These are phyloP conservation scores for Clostera curtula DNA, from an alignment of 2,888 invertebrate genomes.

Conservation along the genomic window DNA sequence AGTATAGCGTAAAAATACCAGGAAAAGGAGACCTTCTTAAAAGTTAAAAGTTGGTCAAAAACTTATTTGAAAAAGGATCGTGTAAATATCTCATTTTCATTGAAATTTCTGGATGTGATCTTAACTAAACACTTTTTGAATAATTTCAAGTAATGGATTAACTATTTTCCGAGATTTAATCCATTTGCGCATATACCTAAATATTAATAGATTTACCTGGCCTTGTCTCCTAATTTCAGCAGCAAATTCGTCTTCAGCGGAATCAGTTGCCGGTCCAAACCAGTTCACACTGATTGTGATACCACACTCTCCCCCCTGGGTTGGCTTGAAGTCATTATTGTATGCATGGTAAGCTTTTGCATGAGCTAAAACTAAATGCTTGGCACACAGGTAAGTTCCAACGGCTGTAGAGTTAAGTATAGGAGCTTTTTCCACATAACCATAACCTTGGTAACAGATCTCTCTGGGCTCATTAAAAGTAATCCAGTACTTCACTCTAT, in stretches of 20 bases:
- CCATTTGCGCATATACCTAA: not conserved
- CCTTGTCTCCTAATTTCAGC: not conserved
- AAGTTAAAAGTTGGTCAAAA: too few relatives aligned
- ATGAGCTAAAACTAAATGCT: not conserved
- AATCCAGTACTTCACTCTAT: conserved; percentile 69
- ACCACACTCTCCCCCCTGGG: not conserved
- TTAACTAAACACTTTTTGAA: too few relatives aligned
- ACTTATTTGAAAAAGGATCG: too few relatives aligned
- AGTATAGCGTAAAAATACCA: too few relatives aligned
- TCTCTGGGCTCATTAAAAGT: conserved; percentile 74
- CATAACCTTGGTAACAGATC: conserved; percentile 55
- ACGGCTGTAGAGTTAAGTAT: conserved; percentile 41
- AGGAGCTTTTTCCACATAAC: conserved; percentile 34
- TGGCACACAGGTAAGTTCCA: not conserved
- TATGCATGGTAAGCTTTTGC: too few relatives aligned
- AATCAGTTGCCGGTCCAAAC: not conserved
- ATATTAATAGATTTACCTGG: not conserved
- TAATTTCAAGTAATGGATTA: too few relatives aligned
- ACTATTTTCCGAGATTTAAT: too few relatives aligned
- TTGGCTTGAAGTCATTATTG: not conserved
- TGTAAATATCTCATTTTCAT: too few relatives aligned
- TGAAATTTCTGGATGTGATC: too few relatives aligned
- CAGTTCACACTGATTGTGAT: not conserved
- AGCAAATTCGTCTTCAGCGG: not conserved
- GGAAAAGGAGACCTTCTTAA: too few relatives aligned